These are phyloP conservation scores for Plectus sambesii DNA, from an alignment of 1,140 invertebrate genomes.

Conservation along the genomic window DNA sequence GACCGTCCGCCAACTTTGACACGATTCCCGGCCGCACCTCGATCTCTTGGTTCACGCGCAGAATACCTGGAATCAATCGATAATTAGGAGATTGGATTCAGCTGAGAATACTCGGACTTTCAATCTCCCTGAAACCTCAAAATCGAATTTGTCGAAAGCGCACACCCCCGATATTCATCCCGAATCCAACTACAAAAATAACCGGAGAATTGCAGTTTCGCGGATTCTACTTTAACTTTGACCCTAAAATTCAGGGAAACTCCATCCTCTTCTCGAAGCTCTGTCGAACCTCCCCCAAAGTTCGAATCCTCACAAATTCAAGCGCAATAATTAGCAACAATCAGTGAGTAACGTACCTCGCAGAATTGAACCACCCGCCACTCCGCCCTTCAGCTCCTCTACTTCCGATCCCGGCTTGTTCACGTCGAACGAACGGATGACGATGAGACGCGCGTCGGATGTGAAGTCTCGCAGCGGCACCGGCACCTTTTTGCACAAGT, in stretches of 20 bases:
- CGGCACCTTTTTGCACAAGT: conserved; percentile 94
- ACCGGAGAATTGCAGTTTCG: too few species aligned
- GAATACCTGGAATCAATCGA: conserved; percentile 28
- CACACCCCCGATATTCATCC: too few species aligned
- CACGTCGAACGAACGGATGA: conserved; percentile 97
- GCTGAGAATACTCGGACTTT: conserved; percentile 14
- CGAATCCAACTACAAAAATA: too few species aligned
- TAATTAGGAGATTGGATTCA: not conserved
- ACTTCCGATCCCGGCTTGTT: conserved; percentile 99
- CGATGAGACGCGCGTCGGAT: conserved; percentile 87
- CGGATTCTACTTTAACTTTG: too few species aligned
- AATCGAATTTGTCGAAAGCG: too few species aligned
- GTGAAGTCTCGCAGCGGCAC: conserved; percentile 86
- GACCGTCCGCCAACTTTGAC: conserved; percentile 87
- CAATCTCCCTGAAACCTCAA: conserved; percentile 6
- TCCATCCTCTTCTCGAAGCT: too few species aligned
- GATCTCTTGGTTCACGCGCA: conserved; percentile 67
- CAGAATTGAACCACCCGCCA: conserved; percentile 93
- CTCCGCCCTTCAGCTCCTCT: conserved; percentile 91
- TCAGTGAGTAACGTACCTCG: conserved; percentile 78
- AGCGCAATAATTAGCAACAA: conserved; percentile 6
- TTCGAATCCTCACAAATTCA: conserved; percentile 12
- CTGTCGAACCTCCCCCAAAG: too few species aligned
- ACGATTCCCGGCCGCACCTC: conserved; percentile 80
- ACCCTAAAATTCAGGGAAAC: too few species aligned